These are phyloP conservation scores for Hyaena hyaena DNA, from an alignment of 2,113 vertebrate genomes.

Conservation along the genomic window DNA sequence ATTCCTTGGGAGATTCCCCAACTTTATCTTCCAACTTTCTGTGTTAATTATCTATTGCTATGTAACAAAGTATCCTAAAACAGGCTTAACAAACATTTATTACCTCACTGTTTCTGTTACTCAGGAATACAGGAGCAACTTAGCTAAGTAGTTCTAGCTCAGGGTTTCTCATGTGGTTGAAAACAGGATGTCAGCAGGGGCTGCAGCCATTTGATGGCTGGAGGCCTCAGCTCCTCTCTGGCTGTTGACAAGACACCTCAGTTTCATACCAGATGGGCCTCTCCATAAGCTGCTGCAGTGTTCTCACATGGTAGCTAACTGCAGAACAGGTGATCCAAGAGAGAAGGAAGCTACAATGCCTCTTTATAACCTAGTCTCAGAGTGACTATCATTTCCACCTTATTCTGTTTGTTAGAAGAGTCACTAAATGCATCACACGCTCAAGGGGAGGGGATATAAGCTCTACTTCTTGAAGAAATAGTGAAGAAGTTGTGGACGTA, in stretches of 20 bases:
- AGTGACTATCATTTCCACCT: not conserved
- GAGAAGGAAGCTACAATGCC: not conserved
- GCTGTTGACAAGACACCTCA: not conserved
- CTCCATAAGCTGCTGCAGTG: not conserved
- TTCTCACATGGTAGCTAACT: not conserved
- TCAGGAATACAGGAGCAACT: not conserved
- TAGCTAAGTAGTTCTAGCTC: not conserved
- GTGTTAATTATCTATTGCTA: not conserved
- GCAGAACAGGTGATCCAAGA: not conserved
- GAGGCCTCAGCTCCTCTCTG: not conserved
- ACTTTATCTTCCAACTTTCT: not conserved
- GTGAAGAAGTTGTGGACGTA: not conserved
- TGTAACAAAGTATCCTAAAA: conserved; percentile 31
- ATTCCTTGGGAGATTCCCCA: not conserved
- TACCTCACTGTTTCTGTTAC: not conserved
- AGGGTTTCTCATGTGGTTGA: not conserved
- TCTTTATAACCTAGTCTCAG: conserved; percentile 36
- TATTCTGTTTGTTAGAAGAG: not conserved
- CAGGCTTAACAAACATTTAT: not conserved
- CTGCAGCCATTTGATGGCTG: not conserved
- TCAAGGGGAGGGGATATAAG: not conserved
- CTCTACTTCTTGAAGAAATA: not conserved
- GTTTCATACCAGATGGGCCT: not conserved
- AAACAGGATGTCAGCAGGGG: not conserved
- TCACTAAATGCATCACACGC: not conserved